Evolutionary conservation across 2,888 invertebrate genomes (phyloP).

Genomic region (Volucella bombylans): DNA sequence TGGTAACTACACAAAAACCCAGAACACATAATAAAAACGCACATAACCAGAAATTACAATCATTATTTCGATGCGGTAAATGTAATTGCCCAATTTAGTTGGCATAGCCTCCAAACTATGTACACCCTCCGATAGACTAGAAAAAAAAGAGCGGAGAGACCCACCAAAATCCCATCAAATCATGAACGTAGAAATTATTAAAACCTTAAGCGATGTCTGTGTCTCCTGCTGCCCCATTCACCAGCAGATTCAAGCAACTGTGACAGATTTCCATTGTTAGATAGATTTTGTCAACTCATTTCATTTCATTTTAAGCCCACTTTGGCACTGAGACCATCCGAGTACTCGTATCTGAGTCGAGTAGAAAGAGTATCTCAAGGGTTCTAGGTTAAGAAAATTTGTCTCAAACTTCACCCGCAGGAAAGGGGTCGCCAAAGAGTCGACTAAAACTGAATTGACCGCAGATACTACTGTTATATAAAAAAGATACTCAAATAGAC

Average conservation of each 20-base stretch:
- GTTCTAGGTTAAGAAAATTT: conserved; percentile 1
- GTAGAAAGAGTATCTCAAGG: background rate
- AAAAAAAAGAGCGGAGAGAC: background rate
- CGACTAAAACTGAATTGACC: conserved; percentile 36
- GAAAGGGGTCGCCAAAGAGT: conserved; percentile 40
- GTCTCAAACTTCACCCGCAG: conserved; percentile 30
- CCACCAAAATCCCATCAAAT: conserved; percentile 49
- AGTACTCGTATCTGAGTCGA: background rate
- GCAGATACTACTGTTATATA: conserved; percentile 54
- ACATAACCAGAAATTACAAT: conserved; percentile 72
- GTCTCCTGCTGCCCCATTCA: background rate
- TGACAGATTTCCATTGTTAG: conserved; percentile 69
- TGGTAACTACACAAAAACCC: background rate
- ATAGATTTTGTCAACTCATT: conserved; percentile 71
- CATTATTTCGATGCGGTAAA: conserved; percentile 64
- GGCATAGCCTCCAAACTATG: conserved; percentile 23
- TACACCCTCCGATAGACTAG: background rate
- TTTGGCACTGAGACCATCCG: background rate
- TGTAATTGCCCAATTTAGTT: conserved; percentile 71
- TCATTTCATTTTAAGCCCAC: conserved; percentile 44
- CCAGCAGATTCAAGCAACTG: conserved; percentile 62
- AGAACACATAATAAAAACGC: conserved; percentile 60
- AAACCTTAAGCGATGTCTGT: conserved; percentile 2
- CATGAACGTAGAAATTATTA: conserved; percentile 29
- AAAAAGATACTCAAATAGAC: conserved; percentile 53